These are phyloP conservation scores for Suricata suricatta DNA, from an alignment of 2,113 vertebrate genomes.

Conservation along the genomic window DNA sequence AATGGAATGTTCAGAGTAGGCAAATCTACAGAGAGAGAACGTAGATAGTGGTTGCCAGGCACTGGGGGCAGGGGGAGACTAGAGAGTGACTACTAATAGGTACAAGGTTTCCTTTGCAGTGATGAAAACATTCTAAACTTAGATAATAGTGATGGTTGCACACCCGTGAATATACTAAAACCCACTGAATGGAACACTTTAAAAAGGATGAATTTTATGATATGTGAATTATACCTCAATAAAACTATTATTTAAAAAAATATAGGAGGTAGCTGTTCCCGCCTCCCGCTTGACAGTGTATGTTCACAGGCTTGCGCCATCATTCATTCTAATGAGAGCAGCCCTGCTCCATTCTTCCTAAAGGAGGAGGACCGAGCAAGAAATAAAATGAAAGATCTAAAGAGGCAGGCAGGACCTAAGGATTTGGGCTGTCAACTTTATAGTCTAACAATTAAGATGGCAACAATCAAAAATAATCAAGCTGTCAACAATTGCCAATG, in stretches of 20 bases:
- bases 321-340: not conserved
- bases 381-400: slow-evolving; percentile 15
- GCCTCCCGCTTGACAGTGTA: not conserved
- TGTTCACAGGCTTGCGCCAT: not conserved
- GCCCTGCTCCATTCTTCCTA: not conserved
- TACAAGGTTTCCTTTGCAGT: not conserved
- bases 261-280: not conserved
- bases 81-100: too few relatives aligned
- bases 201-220: not conserved
- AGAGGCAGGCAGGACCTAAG: not conserved
- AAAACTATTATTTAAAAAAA: not conserved
- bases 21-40: not conserved
- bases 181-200: not conserved
- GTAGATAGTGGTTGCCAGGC: not conserved
- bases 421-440: not conserved
- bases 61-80: fast-evolving
- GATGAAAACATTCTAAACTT: not conserved
- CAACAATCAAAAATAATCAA: not conserved
- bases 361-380: not conserved
- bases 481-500: not conserved
- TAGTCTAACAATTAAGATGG: not conserved
- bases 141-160: not conserved
- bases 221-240: not conserved
- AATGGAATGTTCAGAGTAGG: not conserved
- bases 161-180: not conserved